A percentile compares a stretch with the other conserved stretches of the same genome.
Conservation (phyloP, 2,113 vertebrate genomes). For the Crocuta crocuta region DNA sequence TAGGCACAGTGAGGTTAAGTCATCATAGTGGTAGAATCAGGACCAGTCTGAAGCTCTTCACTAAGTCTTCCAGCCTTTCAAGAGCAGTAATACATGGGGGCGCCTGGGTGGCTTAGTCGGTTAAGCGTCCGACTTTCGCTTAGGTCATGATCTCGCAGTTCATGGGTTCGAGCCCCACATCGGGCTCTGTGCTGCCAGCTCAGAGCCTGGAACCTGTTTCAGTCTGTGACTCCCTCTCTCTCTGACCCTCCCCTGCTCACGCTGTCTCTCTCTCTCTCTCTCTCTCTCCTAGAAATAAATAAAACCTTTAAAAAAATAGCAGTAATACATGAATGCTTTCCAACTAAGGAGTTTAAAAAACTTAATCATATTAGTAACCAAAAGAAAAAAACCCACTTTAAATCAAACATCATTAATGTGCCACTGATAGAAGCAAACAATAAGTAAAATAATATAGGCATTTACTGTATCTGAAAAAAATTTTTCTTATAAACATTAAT, state of each 20-base stretch:
- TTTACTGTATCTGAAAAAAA: neutral
- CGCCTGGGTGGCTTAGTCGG: too few relatives aligned
- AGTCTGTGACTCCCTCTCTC: too few relatives aligned
- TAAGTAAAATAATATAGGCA: neutral
- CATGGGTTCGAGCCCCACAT: too few relatives aligned
- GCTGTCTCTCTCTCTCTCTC: too few relatives aligned
- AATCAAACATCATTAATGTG: neutral
- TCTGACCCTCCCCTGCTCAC: too few relatives aligned
- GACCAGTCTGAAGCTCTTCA: neutral
- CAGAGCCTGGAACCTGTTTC: too few relatives aligned
- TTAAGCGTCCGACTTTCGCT: too few relatives aligned
- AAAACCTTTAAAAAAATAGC: neutral
- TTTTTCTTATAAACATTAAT: slow-evolving; percentile 29
- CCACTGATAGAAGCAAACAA: neutral
- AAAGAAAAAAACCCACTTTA: slow-evolving; percentile 23
- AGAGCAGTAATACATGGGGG: too few relatives aligned
- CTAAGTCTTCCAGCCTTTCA: neutral
- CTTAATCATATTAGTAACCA: neutral
- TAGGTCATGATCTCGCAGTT: too few relatives aligned
- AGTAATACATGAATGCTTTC: neutral
- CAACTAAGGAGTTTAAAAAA: neutral
- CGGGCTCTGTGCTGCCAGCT: too few relatives aligned
- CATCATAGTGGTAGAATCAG: neutral
- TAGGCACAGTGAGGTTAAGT: neutral
- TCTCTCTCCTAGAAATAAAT: too few relatives aligned